Evolutionary conservation across 1,140 invertebrate genomes (phyloP), one percentile per base, ranked within the genome.

Genomic region (Hylaeus volcanicus): DNA sequence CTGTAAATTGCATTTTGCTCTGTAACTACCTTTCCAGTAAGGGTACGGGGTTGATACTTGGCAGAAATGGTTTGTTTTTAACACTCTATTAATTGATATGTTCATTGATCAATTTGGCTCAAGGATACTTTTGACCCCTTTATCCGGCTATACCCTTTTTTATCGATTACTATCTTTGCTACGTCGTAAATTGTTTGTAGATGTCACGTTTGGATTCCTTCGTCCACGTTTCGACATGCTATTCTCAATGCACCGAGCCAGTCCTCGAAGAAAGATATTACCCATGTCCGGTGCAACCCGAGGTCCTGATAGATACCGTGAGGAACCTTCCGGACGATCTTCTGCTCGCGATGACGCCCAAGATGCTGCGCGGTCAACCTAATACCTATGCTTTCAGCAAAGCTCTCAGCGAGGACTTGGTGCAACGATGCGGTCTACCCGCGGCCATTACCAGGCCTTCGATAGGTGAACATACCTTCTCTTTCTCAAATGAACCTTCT

Each of bases 351-450:
- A 93, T 98, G 64, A 97, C 97, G 64, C 96, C 96, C 48, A 95
- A 96, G 95, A 94, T 99, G 55, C 94, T 97, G 6, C 94, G 94
- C 39, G 94, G 95, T 37, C 94, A 95, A 70, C 96, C 96, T 1
- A 97, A 97, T 88, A 97, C 96, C 3, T 97, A 97, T 88, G 96
- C 96, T 5, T 97, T 96, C 90, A 97, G 95, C 41, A 97, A 97
- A 92, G 94, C 95, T 39, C 91, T 97, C 39, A 95, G 96, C 1
- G 97, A 97, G 91, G 95, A 96, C 85, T 86, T 97, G 66, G 95
- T 97, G 8, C 90, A 93, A 3, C 94, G 95, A 88, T 94, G 95
- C 81, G 93, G 92, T 56, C 94, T 97, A 66, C 96, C 96, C 3
- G 94, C 96, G 75, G 96, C 95, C 26, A 94, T 97, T 78, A 94